phyloP scores from a whole-genome alignment of 2,888 invertebrate genomes.

The Chymomyza caudatula region DNA sequence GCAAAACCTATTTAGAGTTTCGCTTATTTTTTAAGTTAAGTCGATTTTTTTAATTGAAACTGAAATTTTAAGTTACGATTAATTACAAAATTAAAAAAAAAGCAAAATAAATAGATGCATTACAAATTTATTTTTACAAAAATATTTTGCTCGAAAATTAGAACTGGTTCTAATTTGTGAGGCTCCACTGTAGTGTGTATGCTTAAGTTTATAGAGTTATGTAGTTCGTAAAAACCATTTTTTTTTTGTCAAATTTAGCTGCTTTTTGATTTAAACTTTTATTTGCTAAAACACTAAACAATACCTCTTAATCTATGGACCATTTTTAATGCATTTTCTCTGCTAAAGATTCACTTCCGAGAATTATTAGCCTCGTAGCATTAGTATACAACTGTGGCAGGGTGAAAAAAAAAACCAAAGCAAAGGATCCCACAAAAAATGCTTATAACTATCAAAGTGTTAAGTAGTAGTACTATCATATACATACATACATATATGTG shows the following conservation, averaged over 20 bases:
- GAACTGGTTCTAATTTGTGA: no score
- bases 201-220: no score
- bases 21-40: no score
- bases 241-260: not conserved
- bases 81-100: no score
- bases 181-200: no score
- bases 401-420: conserved; percentile 32
- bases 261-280: not conserved
- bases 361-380: conserved; percentile 1
- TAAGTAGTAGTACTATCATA: not conserved
- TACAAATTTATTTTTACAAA: no score
- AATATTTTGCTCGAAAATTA: no score
- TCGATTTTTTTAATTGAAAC: no score
- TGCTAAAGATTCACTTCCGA: conserved; percentile 36
- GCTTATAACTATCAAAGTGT: conserved; percentile 3
- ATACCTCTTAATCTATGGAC: conserved; percentile 69
- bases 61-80: no score
- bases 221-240: no score
- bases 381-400: not conserved
- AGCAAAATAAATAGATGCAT: no score
- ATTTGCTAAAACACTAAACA: conserved; percentile 31
- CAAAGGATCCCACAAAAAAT: conserved; percentile 17
- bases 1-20: no score
- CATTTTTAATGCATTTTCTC: conserved; percentile 51
- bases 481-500: conserved; percentile 23